These are phyloP conservation scores for Drosophila lacicola DNA, from an alignment of 2,888 invertebrate genomes.

Conservation along the genomic window DNA sequence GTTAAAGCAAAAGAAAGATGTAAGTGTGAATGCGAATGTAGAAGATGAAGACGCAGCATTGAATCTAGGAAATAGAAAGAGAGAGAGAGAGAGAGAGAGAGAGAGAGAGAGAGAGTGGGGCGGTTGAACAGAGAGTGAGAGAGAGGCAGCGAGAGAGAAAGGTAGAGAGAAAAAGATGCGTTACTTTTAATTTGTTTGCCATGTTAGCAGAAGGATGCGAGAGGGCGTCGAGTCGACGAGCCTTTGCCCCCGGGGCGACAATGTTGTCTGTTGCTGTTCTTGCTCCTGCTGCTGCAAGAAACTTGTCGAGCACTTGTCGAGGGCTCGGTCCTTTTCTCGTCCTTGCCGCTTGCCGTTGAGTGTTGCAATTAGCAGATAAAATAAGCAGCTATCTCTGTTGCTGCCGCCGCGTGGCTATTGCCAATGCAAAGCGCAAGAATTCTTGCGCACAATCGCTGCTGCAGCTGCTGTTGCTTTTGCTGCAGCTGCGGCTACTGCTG, in stretches of 20 bases:
- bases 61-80: slow-evolving; percentile 1
- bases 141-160: background rate
- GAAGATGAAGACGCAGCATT: slow-evolving; percentile 24
- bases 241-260: slow-evolving; percentile 29
- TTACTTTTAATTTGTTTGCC: slow-evolving; percentile 79
- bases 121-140: background rate
- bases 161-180: slow-evolving; percentile 49
- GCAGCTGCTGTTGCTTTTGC: slow-evolving; percentile 11
- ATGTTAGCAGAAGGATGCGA: slow-evolving; percentile 27
- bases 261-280: slow-evolving; percentile 31
- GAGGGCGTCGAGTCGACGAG: slow-evolving; percentile 18
- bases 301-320: slow-evolving; percentile 75
- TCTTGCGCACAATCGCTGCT: slow-evolving; percentile 9
- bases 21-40: slow-evolving; percentile 19
- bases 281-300: slow-evolving; percentile 36
- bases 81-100: background rate
- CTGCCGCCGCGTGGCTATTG: slow-evolving; percentile 49
- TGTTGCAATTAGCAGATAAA: slow-evolving; percentile 80
- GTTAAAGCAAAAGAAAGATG: slow-evolving; percentile 7
- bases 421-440: slow-evolving; percentile 56
- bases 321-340: slow-evolving; percentile 44
- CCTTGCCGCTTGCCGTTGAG: slow-evolving; percentile 60
- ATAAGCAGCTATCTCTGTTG: slow-evolving; percentile 60
- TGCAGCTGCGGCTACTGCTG: slow-evolving; percentile 18
- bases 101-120: background rate